phyloP scores from a whole-genome alignment of 2,113 vertebrate genomes.

The Dasyprocta punctata region DNA sequence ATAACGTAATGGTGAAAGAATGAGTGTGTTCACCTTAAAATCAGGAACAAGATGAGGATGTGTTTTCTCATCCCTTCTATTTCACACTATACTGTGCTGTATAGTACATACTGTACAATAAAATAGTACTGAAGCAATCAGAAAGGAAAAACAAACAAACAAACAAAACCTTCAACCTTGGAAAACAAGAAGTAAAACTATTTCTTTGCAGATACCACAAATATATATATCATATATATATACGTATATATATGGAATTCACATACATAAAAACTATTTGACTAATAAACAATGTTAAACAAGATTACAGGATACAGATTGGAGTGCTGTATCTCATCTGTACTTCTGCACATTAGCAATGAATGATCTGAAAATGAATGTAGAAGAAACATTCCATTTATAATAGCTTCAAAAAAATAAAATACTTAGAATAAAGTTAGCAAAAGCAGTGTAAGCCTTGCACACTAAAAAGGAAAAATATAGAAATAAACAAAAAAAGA shows the following conservation, averaged over 20 bases:
- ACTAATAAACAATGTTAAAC: slow-evolving; percentile 32
- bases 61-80: not conserved
- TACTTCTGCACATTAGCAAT: not conserved
- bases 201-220: not conserved
- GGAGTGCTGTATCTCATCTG: not conserved
- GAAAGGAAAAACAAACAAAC: not conserved
- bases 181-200: not conserved
- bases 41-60: not conserved
- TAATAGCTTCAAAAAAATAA: slow-evolving; percentile 5
- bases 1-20: slow-evolving; percentile 8
- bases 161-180: not conserved
- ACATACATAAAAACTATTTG: not conserved
- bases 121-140: not conserved
- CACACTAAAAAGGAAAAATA: not conserved
- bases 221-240: not conserved
- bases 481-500: not conserved
- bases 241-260: not conserved
- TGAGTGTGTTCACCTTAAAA: not conserved
- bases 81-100: not conserved
- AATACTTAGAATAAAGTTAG: not conserved
- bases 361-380: not conserved
- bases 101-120: not conserved
- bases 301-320: not conserved
- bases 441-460: not conserved
- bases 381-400: not conserved